phyloP scores from a whole-genome alignment of 2,113 vertebrate species.

The Poeciliopsis retropinna region DNA sequence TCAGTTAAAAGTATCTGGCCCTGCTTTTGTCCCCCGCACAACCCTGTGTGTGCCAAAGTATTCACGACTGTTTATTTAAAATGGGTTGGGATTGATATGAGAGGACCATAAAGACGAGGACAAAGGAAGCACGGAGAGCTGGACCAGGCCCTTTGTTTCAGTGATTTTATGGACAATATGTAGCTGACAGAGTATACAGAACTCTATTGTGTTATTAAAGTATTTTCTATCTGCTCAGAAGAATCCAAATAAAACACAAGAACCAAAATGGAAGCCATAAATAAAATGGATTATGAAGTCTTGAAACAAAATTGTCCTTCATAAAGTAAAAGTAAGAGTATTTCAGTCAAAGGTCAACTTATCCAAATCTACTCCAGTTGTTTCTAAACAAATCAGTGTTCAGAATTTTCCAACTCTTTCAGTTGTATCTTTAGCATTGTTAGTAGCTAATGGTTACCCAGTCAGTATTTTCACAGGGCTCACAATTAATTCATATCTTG shows the following conservation, averaged over 20 bases:
- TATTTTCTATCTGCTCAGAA: too few species aligned
- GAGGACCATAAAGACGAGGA: background rate
- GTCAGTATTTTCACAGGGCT: background rate
- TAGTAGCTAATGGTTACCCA: background rate
- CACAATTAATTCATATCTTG: background rate
- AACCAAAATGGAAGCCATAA: background rate
- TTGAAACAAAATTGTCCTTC: too few species aligned
- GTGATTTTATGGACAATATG: background rate
- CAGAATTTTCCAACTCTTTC: background rate
- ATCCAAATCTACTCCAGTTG: background rate
- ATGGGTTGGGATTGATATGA: constrained; percentile 1
- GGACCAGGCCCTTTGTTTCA: background rate
- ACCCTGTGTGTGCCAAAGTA: background rate
- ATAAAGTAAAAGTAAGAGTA: too few species aligned
- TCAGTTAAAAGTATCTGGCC: background rate
- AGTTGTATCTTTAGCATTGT: background rate
- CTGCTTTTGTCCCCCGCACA: background rate
- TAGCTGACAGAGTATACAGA: background rate
- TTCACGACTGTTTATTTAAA: constrained; percentile 1
- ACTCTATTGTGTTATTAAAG: background rate
- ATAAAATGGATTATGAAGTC: too few species aligned
- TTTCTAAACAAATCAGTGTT: background rate
- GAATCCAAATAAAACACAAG: background rate
- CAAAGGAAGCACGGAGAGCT: background rate
- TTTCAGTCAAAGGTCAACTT: background rate